Conservation (phyloP, 2,797 vertebrate genomes). For the Urocyon cinereoargenteus region DNA sequence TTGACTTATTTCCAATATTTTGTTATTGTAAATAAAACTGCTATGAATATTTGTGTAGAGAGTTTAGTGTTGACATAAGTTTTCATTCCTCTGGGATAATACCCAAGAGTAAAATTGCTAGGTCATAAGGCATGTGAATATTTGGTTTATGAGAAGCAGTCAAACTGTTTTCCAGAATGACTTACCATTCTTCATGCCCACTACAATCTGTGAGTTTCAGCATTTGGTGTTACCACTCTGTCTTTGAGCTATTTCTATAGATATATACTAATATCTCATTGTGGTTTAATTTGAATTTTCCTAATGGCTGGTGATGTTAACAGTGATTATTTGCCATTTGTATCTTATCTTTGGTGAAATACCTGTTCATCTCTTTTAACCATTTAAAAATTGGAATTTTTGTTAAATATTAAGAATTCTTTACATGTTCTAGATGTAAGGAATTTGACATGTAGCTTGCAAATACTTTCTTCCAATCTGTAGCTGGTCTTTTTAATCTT, state of each 20-base stretch:
- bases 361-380: background rate
- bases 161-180: background rate
- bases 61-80: background rate
- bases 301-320: background rate
- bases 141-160: background rate
- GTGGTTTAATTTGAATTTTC: constrained; percentile 2
- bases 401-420: background rate
- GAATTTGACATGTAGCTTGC: background rate
- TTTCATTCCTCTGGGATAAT: background rate
- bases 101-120: background rate
- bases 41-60: background rate
- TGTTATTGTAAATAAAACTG: background rate
- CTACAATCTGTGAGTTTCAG: background rate
- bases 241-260: background rate
- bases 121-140: background rate
- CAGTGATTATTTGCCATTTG: background rate
- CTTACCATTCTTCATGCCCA: background rate
- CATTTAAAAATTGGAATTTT: background rate
- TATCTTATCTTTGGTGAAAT: background rate
- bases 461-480: background rate
- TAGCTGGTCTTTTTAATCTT: background rate
- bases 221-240: background rate
- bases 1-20: background rate
- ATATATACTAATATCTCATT: background rate
- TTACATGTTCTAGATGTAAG: background rate